phyloP scores from a whole-genome alignment of 2,888 invertebrate species.

The Clepsis dumicolana region DNA sequence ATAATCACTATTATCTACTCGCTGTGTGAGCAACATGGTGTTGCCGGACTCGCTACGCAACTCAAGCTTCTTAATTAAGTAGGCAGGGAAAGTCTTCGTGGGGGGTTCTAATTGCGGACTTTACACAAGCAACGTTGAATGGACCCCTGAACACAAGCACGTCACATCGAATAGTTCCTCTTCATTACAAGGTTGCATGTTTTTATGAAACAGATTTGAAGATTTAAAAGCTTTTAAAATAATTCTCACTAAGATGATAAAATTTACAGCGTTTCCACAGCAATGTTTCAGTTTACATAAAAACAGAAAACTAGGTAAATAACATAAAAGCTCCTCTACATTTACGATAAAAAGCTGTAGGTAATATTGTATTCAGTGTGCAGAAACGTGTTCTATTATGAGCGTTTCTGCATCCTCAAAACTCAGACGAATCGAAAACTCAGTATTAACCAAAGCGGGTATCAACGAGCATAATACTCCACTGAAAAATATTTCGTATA shows the following conservation, averaged over 20 bases:
- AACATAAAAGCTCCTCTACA: not conserved
- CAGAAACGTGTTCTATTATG: slow-evolving; percentile 10
- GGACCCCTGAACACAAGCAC: too few species aligned
- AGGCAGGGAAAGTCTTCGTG: too few species aligned
- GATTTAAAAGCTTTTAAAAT: not conserved
- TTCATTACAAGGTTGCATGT: not conserved
- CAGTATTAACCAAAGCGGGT: slow-evolving; percentile 15
- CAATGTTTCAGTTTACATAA: not conserved
- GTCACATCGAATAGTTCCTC: not conserved
- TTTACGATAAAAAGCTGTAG: not conserved
- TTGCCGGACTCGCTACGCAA: too few species aligned
- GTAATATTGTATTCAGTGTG: slow-evolving; percentile 1
- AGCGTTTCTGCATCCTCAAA: not conserved
- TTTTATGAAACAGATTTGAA: not conserved
- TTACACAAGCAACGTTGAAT: too few species aligned
- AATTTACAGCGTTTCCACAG: not conserved
- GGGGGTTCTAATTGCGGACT: too few species aligned
- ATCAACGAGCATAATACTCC: slow-evolving; percentile 19
- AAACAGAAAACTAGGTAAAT: not conserved
- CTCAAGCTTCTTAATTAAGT: too few species aligned
- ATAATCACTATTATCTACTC: too few species aligned
- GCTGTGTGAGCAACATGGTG: too few species aligned
- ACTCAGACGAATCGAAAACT: not conserved
- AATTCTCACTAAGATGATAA: not conserved
- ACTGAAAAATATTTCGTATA: slow-evolving; percentile 61